Percentiles rank a stretch among this genome's conserved stretches.
Evolutionary conservation across 2,113 vertebrate genomes (phyloP).

Genomic region (Gymnogyps californianus): DNA sequence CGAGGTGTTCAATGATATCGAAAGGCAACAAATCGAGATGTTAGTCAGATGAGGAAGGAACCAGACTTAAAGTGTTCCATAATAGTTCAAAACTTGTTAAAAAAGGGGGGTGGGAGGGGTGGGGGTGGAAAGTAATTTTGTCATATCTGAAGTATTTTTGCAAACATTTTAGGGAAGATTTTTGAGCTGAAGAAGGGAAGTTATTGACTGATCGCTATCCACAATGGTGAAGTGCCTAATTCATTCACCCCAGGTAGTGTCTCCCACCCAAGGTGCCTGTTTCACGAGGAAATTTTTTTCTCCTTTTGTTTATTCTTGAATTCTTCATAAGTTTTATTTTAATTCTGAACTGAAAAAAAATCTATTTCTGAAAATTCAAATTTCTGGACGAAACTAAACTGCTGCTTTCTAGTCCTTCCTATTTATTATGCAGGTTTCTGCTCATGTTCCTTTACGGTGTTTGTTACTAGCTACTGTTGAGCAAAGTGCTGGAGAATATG

Average conservation of each 20-base stretch:
- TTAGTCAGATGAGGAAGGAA: neutral
- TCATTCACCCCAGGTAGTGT: neutral
- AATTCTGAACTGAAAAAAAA: neutral
- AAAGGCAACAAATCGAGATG: neutral
- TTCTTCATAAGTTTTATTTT: neutral
- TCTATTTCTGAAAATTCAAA: neutral
- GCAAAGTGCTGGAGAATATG: neutral
- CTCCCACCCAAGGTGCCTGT: neutral
- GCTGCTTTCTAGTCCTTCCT: neutral
- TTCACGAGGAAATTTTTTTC: neutral
- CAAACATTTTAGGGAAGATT: neutral
- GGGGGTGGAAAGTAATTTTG: neutral
- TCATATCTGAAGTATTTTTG: neutral
- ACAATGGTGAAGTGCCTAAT: neutral
- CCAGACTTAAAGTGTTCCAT: neutral
- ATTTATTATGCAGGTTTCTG: neutral
- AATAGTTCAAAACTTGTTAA: neutral
- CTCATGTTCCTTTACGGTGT: neutral
- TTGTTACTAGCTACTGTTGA: neutral
- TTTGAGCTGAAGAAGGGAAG: neutral
- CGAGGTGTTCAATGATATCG: neutral
- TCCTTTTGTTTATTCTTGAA: neutral
- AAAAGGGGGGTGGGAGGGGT: fast-evolving
- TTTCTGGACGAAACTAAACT: neutral
- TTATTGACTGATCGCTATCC: neutral